Base-by-base conservation (phyloP, 2,888 invertebrate genomes). In the Eilema griseolum region DNA sequence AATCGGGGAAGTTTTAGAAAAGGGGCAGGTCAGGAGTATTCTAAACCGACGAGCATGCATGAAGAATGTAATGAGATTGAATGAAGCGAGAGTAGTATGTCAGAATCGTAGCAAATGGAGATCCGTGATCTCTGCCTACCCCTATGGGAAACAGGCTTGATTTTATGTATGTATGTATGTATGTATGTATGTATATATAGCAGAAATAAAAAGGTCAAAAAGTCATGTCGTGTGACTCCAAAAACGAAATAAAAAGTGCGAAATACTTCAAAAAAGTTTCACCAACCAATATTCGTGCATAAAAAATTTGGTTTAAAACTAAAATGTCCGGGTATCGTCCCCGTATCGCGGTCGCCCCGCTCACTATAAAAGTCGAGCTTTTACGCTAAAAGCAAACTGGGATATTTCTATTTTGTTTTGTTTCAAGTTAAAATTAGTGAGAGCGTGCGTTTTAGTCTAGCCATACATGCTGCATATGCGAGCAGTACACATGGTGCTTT, bases 341-440 rank as follows among this genome's bases (percentile, higher is more conserved):
- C 59, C 70, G 73, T 67, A 62, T 76, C 77, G 81, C 69, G 23
- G n/a, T 24, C 79, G 73, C 74, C 41, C 76, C 80, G 82, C 69
- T 12, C 2, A 0, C 16, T 73, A 56, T 83, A 85, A 86, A 82
- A 62, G 56, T 56, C 62, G 16, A 69, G 77, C 72, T 79, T 78
- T 77, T 76, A 76, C 79, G 83, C 85, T 88, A 89, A 89, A 87
- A 86, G 86, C 86, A 84, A 82, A 78, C 81, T 78, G 73, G 74
- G 71, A 74, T 86, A 84, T 86, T 85, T 86, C 81, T 81, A 73
- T 84, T 85, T 85, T 80, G 76, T 84, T 81, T 82, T 80, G 79
- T 82, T 83, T 78, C 74, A 78, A 82, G 82, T 79, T 74, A 81
- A 83, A 86, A 86, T 85, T 86, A 85, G 83, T 83, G 83, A 72